Evolutionary conservation across 2,797 vertebrate species (phyloP).

Genomic region (Chrosomus eos): DNA sequence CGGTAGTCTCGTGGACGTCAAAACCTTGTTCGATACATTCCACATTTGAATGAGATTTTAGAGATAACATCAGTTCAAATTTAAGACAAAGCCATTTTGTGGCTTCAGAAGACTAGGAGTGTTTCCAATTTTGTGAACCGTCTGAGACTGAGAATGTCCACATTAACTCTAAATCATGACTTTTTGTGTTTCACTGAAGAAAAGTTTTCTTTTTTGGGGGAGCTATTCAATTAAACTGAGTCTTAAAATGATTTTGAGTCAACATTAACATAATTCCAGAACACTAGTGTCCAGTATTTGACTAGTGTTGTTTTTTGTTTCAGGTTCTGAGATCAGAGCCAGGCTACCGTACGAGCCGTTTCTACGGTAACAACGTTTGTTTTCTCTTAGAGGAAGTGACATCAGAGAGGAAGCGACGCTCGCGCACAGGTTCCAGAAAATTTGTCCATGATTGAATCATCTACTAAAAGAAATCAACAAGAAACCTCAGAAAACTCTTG

Average conservation of each 20-base stretch:
- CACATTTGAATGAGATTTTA: slow-evolving; percentile 11
- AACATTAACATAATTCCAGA: neutral
- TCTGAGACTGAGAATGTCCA: neutral
- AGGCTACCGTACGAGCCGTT: slow-evolving; percentile 52
- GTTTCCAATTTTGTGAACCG: neutral
- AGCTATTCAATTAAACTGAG: neutral
- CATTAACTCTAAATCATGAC: neutral
- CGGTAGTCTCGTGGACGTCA: neutral
- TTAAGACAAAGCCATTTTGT: neutral
- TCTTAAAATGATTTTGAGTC: neutral
- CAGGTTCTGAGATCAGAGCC: slow-evolving; percentile 46
- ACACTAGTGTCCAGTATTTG: neutral
- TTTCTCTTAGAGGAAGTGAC: slow-evolving; percentile 93
- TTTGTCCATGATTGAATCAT: slow-evolving; percentile 84
- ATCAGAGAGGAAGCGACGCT: slow-evolving; percentile 93
- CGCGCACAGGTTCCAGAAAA: slow-evolving; percentile 90
- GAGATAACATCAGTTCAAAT: neutral
- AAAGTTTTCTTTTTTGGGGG: neutral
- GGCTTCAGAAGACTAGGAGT: neutral
- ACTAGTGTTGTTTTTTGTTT: slow-evolving; percentile 11
- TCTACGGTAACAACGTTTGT: slow-evolving; percentile 83
- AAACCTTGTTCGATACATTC: neutral
- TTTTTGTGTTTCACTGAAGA: neutral
- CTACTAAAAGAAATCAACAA: slow-evolving; percentile 55
- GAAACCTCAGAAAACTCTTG: slow-evolving; percentile 56